Evolutionary conservation across 2,797 vertebrate species (phyloP), one percentile per base, ranked within the genome.

Genomic region (Harpagifer antarcticus): DNA sequence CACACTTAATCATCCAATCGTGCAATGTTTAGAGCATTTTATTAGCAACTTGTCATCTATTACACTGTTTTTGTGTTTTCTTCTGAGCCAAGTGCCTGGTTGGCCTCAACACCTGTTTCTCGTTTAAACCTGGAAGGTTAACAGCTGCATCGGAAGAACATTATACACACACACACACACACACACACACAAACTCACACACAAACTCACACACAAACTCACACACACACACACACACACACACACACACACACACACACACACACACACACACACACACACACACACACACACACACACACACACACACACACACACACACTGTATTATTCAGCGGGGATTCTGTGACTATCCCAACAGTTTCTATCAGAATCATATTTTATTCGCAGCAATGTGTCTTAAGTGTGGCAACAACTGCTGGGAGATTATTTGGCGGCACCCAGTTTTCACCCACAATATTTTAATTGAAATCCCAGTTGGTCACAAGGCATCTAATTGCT

Each of bases 51-150:
- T 82, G 86, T 86, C 85, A 84, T 72, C 70, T 67, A 85, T 88
- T 86, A 86, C 44, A 43, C 31, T 42, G 57, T 69, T 76, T 37
- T 78, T 43, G 60, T 55, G 70, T 68, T 68, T 85, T 80, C 61
- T 78, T 84, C 42, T 0, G 5, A 81, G 79, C 76, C 47, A 43
- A 64, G 67, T 40, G 48, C 68, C 56, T 56, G 42, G 68, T 83
- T 86, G 81, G 79, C 73, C 68, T 52, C 75, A 44, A 63, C 89
- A 91, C 87, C 89, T 91, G 86, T 91, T 91, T 91, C 85, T 84
- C 82, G 89, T 92, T 91, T 71, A 81, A 86, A 85, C 85, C 82
- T 88, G 74, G 73, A 89, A 88, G 79, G 79, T 85, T 87, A 85
- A 87, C 88, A 88, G 84, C 81, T 87, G 87, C 78, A 72, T 79